These are phyloP conservation scores for Thecophora atra DNA, from an alignment of 2,888 invertebrate species.

Conservation along the genomic window DNA sequence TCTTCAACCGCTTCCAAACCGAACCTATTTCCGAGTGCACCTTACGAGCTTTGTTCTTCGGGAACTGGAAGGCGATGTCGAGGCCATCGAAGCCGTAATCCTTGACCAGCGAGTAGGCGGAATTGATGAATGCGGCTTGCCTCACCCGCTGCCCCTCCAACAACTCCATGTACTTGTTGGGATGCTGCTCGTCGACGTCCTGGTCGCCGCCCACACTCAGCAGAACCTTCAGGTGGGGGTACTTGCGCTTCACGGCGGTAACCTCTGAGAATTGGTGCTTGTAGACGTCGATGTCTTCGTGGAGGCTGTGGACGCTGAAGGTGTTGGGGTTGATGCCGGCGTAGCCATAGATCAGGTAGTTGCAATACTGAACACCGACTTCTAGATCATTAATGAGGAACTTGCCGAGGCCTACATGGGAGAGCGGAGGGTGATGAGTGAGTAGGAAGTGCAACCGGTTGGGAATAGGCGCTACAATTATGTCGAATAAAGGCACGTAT, in stretches of 20 bases:
- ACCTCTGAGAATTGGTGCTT: conserved; percentile 78
- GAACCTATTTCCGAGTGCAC: conserved; percentile 71
- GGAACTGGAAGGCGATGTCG: conserved; percentile 88
- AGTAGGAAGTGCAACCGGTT: background rate
- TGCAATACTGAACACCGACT: conserved; percentile 79
- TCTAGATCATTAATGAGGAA: conserved; percentile 78
- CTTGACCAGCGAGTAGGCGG: conserved; percentile 75
- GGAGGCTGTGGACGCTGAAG: conserved; percentile 75
- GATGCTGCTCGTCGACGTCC: conserved; percentile 72
- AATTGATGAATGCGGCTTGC: conserved; percentile 79
- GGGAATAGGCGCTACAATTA: background rate
- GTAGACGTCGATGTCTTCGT: conserved; percentile 76
- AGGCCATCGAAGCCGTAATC: conserved; percentile 87
- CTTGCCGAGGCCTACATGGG: conserved; percentile 77
- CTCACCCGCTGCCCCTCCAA: conserved; percentile 77
- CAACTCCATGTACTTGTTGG: conserved; percentile 76
- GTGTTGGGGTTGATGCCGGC: conserved; percentile 77
- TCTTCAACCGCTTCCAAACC: conserved; percentile 80
- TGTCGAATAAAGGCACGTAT: too few relatives aligned
- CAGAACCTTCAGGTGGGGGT: conserved; percentile 74
- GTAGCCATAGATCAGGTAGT: conserved; percentile 82
- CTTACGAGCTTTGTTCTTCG: conserved; percentile 80
- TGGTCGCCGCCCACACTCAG: conserved; percentile 81
- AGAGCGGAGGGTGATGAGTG: background rate
- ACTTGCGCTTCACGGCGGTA: conserved; percentile 74